Conservation (phyloP, 2,797 vertebrate species). For the Typhlichthys subterraneus region DNA sequence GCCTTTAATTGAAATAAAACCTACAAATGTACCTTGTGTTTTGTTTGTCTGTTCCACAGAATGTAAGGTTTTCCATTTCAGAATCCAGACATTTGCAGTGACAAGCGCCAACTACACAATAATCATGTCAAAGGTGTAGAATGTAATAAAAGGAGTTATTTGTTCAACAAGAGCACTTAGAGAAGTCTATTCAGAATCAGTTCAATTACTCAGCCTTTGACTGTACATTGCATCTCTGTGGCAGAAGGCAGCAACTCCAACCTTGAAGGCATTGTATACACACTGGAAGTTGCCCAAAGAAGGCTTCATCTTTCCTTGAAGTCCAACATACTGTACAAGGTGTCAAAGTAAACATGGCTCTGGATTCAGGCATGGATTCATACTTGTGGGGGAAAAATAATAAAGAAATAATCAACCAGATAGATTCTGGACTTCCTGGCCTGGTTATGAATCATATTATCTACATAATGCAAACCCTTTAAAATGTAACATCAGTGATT, state of each 20-base stretch:
- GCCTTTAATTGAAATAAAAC: slow-evolving; percentile 29
- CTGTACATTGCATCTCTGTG: background rate
- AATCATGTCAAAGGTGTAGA: slow-evolving; percentile 28
- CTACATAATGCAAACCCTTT: too few relatives aligned
- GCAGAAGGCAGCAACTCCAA: slow-evolving; percentile 23
- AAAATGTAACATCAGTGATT: too few relatives aligned
- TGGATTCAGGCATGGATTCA: too few relatives aligned
- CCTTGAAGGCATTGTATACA: slow-evolving; percentile 12
- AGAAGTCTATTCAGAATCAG: slow-evolving; percentile 40
- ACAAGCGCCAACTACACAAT: slow-evolving; percentile 15
- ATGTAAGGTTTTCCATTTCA: background rate
- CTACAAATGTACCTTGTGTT: slow-evolving; percentile 14
- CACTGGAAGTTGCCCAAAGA: slow-evolving; percentile 16
- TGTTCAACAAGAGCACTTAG: slow-evolving; percentile 25
- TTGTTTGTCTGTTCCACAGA: slow-evolving; percentile 29
- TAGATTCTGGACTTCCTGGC: too few relatives aligned
- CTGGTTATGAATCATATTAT: too few relatives aligned
- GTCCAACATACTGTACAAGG: background rate
- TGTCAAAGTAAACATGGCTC: background rate
- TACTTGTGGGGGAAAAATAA: too few relatives aligned
- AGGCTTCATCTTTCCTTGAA: background rate
- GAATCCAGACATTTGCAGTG: background rate
- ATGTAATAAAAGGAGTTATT: slow-evolving; percentile 46
- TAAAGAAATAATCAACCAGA: too few relatives aligned
- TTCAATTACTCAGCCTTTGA: slow-evolving; percentile 37